phyloP scores from a whole-genome alignment of 2,113 vertebrate genomes.

The Anguilla japonica region DNA sequence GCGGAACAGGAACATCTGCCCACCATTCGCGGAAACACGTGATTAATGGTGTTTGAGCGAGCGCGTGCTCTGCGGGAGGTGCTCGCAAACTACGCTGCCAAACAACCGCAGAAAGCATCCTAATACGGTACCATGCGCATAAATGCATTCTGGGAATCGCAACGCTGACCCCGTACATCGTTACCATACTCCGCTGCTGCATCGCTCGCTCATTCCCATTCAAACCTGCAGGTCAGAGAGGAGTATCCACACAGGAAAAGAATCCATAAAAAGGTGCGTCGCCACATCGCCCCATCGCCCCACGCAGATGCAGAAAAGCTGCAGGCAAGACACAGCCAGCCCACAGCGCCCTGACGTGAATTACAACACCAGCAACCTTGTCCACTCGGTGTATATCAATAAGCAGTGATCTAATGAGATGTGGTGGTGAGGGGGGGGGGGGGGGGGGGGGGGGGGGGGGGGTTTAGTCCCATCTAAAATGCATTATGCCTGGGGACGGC shows the following conservation, averaged over 20 bases:
- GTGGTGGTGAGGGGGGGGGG: background rate
- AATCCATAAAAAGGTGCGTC: background rate
- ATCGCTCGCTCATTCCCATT: background rate
- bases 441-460: no score
- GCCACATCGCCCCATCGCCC: background rate
- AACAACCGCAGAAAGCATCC: background rate
- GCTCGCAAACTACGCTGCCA: background rate
- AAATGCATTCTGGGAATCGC: background rate
- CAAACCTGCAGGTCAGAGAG: background rate
- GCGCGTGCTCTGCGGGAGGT: background rate
- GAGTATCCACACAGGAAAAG: background rate
- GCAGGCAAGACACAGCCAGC: background rate
- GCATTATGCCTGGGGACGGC: slow-evolving; percentile 45
- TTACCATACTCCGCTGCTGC: background rate
- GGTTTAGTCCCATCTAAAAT: slow-evolving; percentile 47
- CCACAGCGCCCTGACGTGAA: slow-evolving; percentile 4
- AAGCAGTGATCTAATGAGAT: slow-evolving; percentile 59
- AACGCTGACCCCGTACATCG: background rate
- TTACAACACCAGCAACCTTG: slow-evolving; percentile 6
- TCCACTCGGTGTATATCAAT: slow-evolving; percentile 55
- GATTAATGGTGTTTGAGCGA: background rate
- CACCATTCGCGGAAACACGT: slow-evolving; percentile 14
- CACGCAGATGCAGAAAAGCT: background rate
- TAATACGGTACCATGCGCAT: background rate
- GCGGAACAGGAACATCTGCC: slow-evolving; percentile 56